A percentile compares a stretch with the other conserved stretches of the same genome.
phyloP scores from a whole-genome alignment of 35 echinoderm and acorn worm genomes.

The Lytechinus pictus region DNA sequence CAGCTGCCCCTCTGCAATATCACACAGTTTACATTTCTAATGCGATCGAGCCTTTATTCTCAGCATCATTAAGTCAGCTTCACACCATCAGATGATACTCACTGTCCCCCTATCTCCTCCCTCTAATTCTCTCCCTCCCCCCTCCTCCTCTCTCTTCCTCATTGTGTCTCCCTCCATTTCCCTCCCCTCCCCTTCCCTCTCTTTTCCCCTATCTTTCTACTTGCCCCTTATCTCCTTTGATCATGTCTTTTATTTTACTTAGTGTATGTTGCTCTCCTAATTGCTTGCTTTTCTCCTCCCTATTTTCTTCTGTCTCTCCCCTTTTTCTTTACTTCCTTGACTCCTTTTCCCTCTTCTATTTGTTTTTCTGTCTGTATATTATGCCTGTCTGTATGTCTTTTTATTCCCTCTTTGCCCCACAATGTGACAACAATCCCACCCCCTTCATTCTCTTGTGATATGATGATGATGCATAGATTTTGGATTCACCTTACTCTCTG shows the following conservation, averaged over 20 bases:
- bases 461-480: not conserved
- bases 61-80: not conserved
- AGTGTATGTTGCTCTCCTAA: not conserved
- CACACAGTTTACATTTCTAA: constrained; percentile 8
- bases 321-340: not conserved
- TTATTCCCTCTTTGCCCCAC: not conserved
- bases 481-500: not conserved
- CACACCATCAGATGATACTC: not conserved
- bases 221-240: not conserved
- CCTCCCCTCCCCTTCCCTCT: too few relatives aligned
- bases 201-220: not conserved
- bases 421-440: not conserved
- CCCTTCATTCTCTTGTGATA: not conserved
- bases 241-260: not conserved
- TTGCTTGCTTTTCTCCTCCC: not conserved
- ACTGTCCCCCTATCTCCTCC: too few relatives aligned
- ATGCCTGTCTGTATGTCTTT: not conserved
- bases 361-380: not conserved
- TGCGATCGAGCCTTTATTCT: not conserved
- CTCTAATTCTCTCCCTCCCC: not conserved
- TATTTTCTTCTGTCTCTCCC: not conserved
- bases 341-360: not conserved
- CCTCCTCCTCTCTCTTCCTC: not conserved
- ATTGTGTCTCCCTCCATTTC: not conserved
- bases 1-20: constrained; percentile 2